Percentiles rank a stretch among this genome's conserved stretches.
These are phyloP conservation scores for Cosmorhoe ocellata DNA, from an alignment of 2,888 invertebrate species.

Conservation along the genomic window DNA sequence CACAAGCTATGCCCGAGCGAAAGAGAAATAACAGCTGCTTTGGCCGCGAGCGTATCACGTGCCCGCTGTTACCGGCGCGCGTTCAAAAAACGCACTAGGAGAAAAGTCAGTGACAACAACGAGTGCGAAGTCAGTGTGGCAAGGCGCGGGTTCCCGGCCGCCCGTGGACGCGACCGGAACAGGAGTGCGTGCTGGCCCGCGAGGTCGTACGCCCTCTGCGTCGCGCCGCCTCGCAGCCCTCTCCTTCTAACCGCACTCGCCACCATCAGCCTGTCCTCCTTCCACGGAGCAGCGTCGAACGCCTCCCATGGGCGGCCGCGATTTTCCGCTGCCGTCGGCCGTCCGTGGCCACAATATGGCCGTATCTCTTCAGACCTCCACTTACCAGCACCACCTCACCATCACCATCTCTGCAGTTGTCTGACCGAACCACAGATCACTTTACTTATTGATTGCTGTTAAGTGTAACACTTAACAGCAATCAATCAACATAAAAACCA, in stretches of 20 bases:
- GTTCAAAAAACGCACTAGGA: constrained; percentile 74
- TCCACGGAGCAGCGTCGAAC: constrained; percentile 64
- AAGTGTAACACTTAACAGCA: too few relatives aligned
- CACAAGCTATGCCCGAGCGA: constrained; percentile 67
- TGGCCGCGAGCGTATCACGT: constrained; percentile 75
- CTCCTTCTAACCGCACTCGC: constrained; percentile 55
- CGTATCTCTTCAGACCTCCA: constrained; percentile 62
- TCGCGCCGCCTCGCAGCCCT: constrained; percentile 81
- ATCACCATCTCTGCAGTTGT: constrained; percentile 36
- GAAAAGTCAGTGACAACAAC: constrained; percentile 67
- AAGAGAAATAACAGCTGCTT: constrained; percentile 71
- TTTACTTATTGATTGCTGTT: too few relatives aligned
- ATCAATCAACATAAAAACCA: not conserved
- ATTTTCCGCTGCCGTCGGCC: constrained; percentile 69
- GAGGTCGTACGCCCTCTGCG: constrained; percentile 80
- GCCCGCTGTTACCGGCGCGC: constrained; percentile 77
- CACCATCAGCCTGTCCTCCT: constrained; percentile 58
- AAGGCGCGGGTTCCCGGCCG: constrained; percentile 79
- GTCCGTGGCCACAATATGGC: constrained; percentile 74
- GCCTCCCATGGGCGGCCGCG: constrained; percentile 82
- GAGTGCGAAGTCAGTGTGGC: constrained; percentile 69
- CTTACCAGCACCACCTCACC: constrained; percentile 55
- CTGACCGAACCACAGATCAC: not conserved
- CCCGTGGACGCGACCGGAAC: constrained; percentile 82
- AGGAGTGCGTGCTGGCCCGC: constrained; percentile 77